phyloP scores from a whole-genome alignment of 2,113 vertebrate species.

The Cnemophilus loriae region DNA sequence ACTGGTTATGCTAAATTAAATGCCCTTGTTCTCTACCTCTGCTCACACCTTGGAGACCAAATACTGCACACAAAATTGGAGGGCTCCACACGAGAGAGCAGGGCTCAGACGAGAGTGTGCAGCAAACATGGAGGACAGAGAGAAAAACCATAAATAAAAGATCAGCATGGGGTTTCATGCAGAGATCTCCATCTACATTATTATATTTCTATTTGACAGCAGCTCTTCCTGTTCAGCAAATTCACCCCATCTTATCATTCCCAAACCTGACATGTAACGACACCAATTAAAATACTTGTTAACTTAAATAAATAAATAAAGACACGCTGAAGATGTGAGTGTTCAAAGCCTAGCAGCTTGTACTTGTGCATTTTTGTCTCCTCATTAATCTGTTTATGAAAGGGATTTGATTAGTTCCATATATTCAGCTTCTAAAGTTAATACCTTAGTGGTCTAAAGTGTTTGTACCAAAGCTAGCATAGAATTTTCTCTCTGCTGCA shows the following conservation, averaged over 20 bases:
- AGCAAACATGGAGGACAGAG: background rate
- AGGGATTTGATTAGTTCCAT: slow-evolving; percentile 29
- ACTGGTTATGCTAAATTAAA: background rate
- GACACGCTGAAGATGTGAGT: background rate
- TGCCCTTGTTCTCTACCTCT: background rate
- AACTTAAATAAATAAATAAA: slow-evolving; percentile 46
- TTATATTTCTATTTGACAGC: background rate
- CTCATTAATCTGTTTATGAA: slow-evolving; percentile 53
- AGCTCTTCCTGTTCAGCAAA: background rate
- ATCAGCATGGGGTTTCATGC: background rate
- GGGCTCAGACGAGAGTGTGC: background rate
- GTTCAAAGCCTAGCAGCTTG: slow-evolving; percentile 7
- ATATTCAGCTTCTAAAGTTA: slow-evolving; percentile 26
- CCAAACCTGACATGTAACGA: background rate
- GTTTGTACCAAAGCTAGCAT: background rate
- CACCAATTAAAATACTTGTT: slow-evolving; percentile 36
- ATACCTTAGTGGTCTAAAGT: background rate
- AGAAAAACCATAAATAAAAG: background rate
- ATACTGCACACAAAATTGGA: background rate
- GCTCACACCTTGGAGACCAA: background rate
- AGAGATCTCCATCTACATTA: background rate
- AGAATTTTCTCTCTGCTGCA: slow-evolving; percentile 1
- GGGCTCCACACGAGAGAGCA: background rate
- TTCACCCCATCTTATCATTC: background rate
- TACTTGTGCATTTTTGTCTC: slow-evolving; percentile 12